Percentiles rank a stretch among this genome's conserved stretches.
Conservation (phyloP, 2,113 vertebrate species). For the Dendrocopos noguchii region DNA sequence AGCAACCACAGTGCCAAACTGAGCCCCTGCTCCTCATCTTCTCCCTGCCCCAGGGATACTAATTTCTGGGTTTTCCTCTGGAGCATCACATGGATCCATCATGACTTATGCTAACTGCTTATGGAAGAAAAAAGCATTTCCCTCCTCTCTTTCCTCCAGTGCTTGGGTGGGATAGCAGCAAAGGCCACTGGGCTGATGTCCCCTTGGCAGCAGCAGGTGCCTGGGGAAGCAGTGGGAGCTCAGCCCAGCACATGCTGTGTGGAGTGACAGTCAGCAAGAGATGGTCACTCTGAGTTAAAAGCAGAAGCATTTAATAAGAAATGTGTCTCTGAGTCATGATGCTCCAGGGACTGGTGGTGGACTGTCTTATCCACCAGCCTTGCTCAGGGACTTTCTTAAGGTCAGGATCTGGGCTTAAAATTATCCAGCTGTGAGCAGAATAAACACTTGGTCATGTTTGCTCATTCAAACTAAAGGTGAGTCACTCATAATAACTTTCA, state of each 20-base stretch:
- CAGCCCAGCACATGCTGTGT: not conserved
- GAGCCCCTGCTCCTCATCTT: not conserved
- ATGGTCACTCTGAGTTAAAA: conserved; percentile 5
- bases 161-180: not conserved
- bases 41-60: not conserved
- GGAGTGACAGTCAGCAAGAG: not conserved
- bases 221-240: not conserved
- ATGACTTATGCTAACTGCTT: not conserved
- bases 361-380: conserved; percentile 31
- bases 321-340: conserved; percentile 48
- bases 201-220: not conserved
- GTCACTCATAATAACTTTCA: conserved; percentile 60
- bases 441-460: conserved; percentile 61
- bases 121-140: not conserved
- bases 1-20: not conserved
- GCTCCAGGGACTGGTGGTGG: conserved; percentile 24
- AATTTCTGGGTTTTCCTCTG: not conserved
- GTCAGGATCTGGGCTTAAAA: conserved; percentile 41
- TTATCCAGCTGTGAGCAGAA: conserved; percentile 55
- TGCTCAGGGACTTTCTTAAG: conserved; percentile 53
- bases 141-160: not conserved
- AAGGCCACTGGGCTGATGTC: not conserved
- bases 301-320: conserved; percentile 45
- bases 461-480: conserved; percentile 44
- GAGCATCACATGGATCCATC: not conserved